phyloP scores from a whole-genome alignment of 2,888 invertebrate genomes.

The Merodon equestris region DNA sequence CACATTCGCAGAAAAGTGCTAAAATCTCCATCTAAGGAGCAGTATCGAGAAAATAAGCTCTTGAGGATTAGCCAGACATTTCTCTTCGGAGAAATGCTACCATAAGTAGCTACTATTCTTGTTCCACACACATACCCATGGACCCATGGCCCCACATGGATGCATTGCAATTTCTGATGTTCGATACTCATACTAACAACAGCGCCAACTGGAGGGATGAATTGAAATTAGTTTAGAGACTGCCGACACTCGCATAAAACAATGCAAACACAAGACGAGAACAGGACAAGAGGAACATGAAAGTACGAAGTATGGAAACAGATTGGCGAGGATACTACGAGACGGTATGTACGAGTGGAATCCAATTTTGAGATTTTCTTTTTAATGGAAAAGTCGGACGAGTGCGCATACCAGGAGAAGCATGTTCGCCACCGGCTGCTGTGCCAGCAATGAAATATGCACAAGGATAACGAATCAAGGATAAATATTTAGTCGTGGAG shows the following conservation, averaged over 20 bases:
- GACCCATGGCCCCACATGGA: neutral
- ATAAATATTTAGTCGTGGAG: neutral
- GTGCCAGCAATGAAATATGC: conserved; percentile 22
- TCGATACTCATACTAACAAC: conserved; percentile 9
- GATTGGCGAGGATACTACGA: neutral
- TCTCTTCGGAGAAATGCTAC: conserved; percentile 15
- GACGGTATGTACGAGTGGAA: conserved; percentile 20
- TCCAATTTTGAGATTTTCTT: conserved; percentile 37
- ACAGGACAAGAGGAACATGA: conserved; percentile 1
- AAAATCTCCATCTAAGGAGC: conserved; percentile 45
- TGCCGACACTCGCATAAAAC: neutral
- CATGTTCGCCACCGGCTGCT: neutral
- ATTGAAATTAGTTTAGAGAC: conserved; percentile 43
- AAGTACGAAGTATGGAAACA: neutral
- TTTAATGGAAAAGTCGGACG: conserved; percentile 8
- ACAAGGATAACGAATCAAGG: conserved; percentile 33
- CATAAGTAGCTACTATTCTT: conserved; percentile 37
- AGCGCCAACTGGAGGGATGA: conserved; percentile 27
- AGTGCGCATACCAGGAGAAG: neutral
- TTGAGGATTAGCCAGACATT: conserved; percentile 29
- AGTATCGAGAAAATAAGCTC: conserved; percentile 49
- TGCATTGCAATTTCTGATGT: conserved; percentile 36
- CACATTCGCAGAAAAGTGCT: conserved; percentile 28
- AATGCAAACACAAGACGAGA: neutral
- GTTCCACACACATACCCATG: too few species aligned